A percentile compares a stretch with the other conserved stretches of the same genome.
phyloP scores from a whole-genome alignment of 1,140 invertebrate species.

The Arion vulgaris region DNA sequence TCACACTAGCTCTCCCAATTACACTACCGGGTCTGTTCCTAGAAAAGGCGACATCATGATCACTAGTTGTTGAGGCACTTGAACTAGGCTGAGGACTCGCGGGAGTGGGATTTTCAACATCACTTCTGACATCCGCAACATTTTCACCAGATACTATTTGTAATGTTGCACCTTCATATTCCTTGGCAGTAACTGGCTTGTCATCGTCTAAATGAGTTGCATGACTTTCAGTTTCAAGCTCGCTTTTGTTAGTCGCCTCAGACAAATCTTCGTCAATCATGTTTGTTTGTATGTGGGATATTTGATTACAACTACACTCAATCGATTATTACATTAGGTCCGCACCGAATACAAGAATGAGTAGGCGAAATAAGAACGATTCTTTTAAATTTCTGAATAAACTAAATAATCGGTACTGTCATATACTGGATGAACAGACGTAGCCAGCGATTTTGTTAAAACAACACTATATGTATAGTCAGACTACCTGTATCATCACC shows the following conservation, averaged over 20 bases:
- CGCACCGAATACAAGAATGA: background rate
- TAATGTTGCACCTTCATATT: conserved; percentile 59
- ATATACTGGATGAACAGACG: no score
- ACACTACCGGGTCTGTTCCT: conserved; percentile 59
- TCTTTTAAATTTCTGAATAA: no score
- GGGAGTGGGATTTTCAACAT: background rate
- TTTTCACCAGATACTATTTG: conserved; percentile 45
- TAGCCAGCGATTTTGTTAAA: no score
- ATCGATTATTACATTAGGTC: background rate
- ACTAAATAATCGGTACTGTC: no score
- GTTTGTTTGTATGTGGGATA: conserved; percentile 4
- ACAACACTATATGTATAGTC: no score
- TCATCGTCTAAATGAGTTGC: conserved; percentile 50
- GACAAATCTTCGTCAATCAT: conserved; percentile 32
- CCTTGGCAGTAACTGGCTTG: conserved; percentile 41
- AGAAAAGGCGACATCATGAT: conserved; percentile 19
- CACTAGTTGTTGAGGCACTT: background rate
- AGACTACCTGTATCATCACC: no score
- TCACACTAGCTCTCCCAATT: conserved; percentile 53
- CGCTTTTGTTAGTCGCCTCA: background rate
- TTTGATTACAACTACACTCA: background rate
- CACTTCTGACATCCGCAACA: conserved; percentile 24
- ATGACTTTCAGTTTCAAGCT: background rate
- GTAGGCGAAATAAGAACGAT: background rate
- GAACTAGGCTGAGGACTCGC: no score